A percentile compares a stretch with the other conserved stretches of the same genome.
phyloP scores from a whole-genome alignment of 2,797 vertebrate species.

The Betta splendens region DNA sequence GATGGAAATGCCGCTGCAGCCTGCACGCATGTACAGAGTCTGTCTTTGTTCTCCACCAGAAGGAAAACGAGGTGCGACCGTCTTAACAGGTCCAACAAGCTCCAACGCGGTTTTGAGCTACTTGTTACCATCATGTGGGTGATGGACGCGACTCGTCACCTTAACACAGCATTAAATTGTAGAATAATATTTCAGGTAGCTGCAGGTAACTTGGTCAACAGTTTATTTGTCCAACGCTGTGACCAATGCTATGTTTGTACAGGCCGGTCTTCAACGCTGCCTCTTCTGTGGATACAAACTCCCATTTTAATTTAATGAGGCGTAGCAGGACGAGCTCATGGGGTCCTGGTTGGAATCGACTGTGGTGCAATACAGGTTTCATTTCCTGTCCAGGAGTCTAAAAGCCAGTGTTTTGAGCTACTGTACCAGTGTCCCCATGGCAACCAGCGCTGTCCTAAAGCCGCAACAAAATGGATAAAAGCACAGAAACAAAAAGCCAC shows the following conservation, averaged over 20 bases:
- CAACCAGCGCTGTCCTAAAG: constrained; percentile 59
- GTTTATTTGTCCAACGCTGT: constrained; percentile 11
- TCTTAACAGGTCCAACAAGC: background rate
- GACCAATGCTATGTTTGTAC: constrained; percentile 28
- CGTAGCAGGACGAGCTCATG: constrained; percentile 56
- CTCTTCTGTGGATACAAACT: constrained; percentile 51
- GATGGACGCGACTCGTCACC: background rate
- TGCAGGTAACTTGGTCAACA: constrained; percentile 6
- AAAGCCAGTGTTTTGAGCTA: constrained; percentile 59
- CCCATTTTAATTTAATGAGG: constrained; percentile 71
- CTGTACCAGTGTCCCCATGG: constrained; percentile 70
- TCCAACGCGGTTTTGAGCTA: background rate
- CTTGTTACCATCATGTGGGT: background rate
- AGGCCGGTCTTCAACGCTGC: constrained; percentile 21
- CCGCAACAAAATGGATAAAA: constrained; percentile 52
- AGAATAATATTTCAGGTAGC: constrained; percentile 3
- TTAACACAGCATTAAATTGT: background rate
- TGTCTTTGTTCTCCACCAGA: constrained; percentile 14
- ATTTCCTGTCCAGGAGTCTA: constrained; percentile 62
- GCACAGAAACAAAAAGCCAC: constrained; percentile 29
- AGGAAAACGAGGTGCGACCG: constrained; percentile 12
- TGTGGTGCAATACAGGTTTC: constrained; percentile 58
- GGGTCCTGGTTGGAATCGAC: constrained; percentile 57
- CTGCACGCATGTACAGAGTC: constrained; percentile 40
- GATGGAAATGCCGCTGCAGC: constrained; percentile 64